Conservation (phyloP, 1,140 invertebrate species). For the Helicoverpa armigera region DNA sequence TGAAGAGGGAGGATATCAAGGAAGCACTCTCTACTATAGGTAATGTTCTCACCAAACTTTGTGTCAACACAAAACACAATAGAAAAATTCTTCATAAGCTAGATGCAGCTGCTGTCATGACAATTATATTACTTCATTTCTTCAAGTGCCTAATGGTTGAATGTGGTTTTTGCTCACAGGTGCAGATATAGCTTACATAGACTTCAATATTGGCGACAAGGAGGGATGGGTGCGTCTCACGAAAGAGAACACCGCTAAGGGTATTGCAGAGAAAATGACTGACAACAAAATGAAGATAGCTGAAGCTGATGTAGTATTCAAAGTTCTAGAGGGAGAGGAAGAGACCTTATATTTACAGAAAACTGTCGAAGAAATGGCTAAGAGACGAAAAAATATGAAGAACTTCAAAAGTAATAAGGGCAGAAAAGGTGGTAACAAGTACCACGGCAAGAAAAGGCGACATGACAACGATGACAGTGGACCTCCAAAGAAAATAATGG, state of each 20-base stretch:
- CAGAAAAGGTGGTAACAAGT: conserved; percentile 56
- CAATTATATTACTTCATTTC: no score
- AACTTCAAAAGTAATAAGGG: conserved; percentile 78
- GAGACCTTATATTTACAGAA: conserved; percentile 90
- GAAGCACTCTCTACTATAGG: conserved; percentile 88
- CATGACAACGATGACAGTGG: conserved; percentile 69
- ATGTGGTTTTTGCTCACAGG: conserved; percentile 68
- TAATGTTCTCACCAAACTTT: conserved; percentile 17
- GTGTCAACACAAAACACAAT: no score
- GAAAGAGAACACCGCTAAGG: conserved; percentile 90
- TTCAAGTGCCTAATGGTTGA: no score
- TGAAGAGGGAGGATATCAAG: conserved; percentile 90
- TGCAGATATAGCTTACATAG: conserved; percentile 90
- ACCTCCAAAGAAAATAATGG: conserved; percentile 70
- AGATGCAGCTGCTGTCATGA: no score
- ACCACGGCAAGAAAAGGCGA: conserved; percentile 70
- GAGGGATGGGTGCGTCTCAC: conserved; percentile 91
- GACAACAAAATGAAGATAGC: conserved; percentile 88
- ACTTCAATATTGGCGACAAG: conserved; percentile 91
- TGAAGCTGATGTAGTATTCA: conserved; percentile 87
- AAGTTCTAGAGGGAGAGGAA: conserved; percentile 90
- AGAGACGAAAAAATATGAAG: conserved; percentile 83
- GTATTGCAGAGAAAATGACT: conserved; percentile 88
- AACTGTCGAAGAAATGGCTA: conserved; percentile 88
- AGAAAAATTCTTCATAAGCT: no score